Evolutionary conservation across 2,888 invertebrate species (phyloP), one percentile per base, ranked within the genome.

Genomic region (Netelia virgata): DNA sequence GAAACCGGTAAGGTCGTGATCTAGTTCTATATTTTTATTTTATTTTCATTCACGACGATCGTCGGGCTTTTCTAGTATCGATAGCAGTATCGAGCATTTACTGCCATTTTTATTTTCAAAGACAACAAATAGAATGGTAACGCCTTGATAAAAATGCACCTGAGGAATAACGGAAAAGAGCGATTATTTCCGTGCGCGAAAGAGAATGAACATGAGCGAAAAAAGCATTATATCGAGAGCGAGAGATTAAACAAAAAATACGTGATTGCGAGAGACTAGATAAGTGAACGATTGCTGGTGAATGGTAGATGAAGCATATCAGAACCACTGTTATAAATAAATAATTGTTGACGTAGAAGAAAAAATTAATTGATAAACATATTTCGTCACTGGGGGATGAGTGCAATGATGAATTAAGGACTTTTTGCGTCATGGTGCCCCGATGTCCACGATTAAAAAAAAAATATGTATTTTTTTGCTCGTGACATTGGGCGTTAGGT

Each of bases 291-390:
- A 88, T 86, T 86, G 87, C 87, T 87, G 87, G 83, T 77, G 82
- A 77, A 87, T 77, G 83, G 82, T 87, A 86, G 86, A 88, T 87
- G 85, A 87, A 91, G 91, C 93, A 93, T 93, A 93, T 93, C 93
- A 93, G 89, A 93, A 14, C 89, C 90, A 91, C 89, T 93, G 92
- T 93, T 93, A 92, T 90, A 88, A 89, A 88, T 90, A 88, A 90
- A 90, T 90, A 89, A 92, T 91, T 92, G 91, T 91, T 91, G 89
- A 92, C 88, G 81, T 87, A 88, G 88, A 88, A 87, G 86, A 88
- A 86, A 78, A 89, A 86, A 87, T 87, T 36, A 87, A 70, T 87
- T 82, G 73, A 87, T 84, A 90, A 86, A 87, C 85, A 87, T 88
- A 89, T 89, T 89, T 91, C 89, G 88, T 90, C 89, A 89, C 88